Conservation (phyloP, 2,797 vertebrate species). For the Xenops minutus region DNA sequence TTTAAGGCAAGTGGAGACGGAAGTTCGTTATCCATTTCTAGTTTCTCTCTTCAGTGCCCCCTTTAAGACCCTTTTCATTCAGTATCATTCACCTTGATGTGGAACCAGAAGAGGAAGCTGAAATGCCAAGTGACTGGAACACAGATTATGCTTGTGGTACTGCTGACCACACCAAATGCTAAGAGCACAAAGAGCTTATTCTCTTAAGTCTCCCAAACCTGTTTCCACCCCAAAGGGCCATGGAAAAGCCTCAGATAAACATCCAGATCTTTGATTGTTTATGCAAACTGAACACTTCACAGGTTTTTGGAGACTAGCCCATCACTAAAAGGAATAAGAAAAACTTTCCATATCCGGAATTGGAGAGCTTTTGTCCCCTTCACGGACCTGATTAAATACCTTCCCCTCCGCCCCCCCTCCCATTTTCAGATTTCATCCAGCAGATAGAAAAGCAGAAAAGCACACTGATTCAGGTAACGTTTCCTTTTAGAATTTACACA, state of each 20-base stretch:
- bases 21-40: not conserved
- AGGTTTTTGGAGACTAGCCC: slow-evolving; percentile 59
- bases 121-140: not conserved
- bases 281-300: slow-evolving; percentile 50
- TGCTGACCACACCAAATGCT: slow-evolving; percentile 38
- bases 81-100: not conserved
- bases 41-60: not conserved
- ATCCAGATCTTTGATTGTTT: slow-evolving; percentile 56
- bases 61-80: not conserved
- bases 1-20: not conserved
- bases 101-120: slow-evolving; percentile 23
- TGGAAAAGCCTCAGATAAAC: slow-evolving; percentile 51
- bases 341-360: slow-evolving; percentile 6
- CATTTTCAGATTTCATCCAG: slow-evolving; percentile 26
- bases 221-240: slow-evolving; percentile 33
- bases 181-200: slow-evolving; percentile 50
- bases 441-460: not conserved
- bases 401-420: not conserved
- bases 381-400: not conserved
- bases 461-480: not conserved
- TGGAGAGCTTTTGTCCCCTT: not conserved
- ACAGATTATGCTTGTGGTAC: not conserved
- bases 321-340: slow-evolving; percentile 34
- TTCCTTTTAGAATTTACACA: slow-evolving; percentile 25
- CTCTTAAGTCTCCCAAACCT: not conserved